Conservation (phyloP, 2,888 invertebrate species). For the Aleiodes testaceus region DNA sequence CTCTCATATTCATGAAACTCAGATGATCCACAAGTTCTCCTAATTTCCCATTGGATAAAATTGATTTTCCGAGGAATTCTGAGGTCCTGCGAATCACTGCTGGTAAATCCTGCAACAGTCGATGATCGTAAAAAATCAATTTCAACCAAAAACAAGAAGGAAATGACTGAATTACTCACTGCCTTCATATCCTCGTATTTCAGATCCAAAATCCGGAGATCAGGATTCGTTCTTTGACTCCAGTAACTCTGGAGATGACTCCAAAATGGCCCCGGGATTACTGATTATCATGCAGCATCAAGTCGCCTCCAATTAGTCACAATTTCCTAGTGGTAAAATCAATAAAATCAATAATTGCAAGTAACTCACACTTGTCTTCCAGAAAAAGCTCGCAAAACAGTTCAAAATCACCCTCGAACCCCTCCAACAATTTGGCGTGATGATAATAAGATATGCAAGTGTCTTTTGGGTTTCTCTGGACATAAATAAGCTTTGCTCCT, state of each 20-base stretch:
- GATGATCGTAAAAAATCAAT: conserved; percentile 71
- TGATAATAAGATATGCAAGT: conserved; percentile 91
- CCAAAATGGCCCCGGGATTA: too few species aligned
- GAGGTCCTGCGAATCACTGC: conserved; percentile 71
- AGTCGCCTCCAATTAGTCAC: too few species aligned
- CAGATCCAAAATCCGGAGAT: too few species aligned
- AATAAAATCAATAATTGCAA: too few species aligned
- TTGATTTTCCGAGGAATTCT: conserved; percentile 68
- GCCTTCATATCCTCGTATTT: too few species aligned
- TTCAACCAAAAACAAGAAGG: too few species aligned
- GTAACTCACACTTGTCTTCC: conserved; percentile 72
- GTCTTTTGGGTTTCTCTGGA: conserved; percentile 92
- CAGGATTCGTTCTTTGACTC: too few species aligned
- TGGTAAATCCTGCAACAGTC: conserved; percentile 70
- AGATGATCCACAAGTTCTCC: conserved; percentile 72
- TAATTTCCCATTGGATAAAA: conserved; percentile 66
- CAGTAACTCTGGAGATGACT: too few species aligned
- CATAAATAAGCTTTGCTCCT: conserved; percentile 90
- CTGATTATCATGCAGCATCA: too few species aligned
- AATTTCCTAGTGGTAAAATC: too few species aligned
- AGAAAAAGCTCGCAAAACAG: conserved; percentile 85
- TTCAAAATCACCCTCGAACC: conserved; percentile 78
- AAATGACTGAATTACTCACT: too few species aligned
- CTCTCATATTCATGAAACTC: conserved; percentile 76
- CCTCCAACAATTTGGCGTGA: conserved; percentile 84